Conservation (phyloP, 30 jellyfish, hydroid and myxozoan genomes). For the Hydra vulgaris region DNA sequence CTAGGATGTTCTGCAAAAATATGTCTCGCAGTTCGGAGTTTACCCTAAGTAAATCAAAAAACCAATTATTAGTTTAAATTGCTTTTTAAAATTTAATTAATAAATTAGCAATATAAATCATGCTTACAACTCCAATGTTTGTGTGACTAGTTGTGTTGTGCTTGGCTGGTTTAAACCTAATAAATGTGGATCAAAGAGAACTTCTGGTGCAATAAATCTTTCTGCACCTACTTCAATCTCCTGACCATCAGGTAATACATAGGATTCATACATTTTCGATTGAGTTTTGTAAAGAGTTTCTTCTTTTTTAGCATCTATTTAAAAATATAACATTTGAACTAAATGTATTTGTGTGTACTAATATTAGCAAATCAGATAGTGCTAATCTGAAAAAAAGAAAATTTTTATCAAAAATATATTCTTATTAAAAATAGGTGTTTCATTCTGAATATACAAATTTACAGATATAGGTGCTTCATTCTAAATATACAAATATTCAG, state of each 20-base stretch:
- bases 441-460: too few relatives aligned
- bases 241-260: slow-evolving; percentile 94
- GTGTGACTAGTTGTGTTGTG: slow-evolving; percentile 21
- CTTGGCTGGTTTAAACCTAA: slow-evolving; percentile 62
- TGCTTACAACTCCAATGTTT: slow-evolving; percentile 9
- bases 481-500: too few relatives aligned
- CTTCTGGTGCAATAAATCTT: slow-evolving; percentile 60
- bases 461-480: too few relatives aligned
- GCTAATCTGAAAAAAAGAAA: background rate
- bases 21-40: slow-evolving; percentile 38
- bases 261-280: slow-evolving; percentile 34
- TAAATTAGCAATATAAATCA: too few relatives aligned
- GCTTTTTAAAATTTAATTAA: too few relatives aligned
- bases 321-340: background rate
- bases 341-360: background rate
- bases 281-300: slow-evolving; percentile 23
- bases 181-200: slow-evolving; percentile 54
- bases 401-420: too few relatives aligned
- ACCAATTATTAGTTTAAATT: background rate
- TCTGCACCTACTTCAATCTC: slow-evolving; percentile 72
- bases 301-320: slow-evolving; percentile 44
- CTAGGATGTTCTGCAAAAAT: slow-evolving; percentile 48
- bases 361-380: too few relatives aligned
- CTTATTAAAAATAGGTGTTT: too few relatives aligned
- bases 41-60: slow-evolving; percentile 47